A percentile compares a stretch with the other conserved stretches of the same genome.
phyloP scores from a whole-genome alignment of 2,888 invertebrate species.

The Linnaemya vulpina region DNA sequence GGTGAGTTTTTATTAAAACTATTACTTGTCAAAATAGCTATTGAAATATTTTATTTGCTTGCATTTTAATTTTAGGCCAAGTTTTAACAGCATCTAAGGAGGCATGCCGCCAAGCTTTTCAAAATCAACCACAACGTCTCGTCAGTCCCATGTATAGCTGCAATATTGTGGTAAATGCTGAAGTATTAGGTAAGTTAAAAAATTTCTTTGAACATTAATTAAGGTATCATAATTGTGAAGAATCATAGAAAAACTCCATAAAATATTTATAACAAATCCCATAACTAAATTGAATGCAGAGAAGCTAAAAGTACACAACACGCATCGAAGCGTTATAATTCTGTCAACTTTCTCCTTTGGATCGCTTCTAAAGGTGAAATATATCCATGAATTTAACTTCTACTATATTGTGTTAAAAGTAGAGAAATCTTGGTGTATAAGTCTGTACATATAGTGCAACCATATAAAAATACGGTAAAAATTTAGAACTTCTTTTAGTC shows the following conservation, averaged over 20 bases:
- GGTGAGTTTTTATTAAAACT: constrained; percentile 81
- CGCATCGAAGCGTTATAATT: too few species aligned
- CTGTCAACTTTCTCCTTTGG: too few species aligned
- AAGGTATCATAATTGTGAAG: background rate
- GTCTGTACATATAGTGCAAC: too few species aligned
- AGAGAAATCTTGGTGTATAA: too few species aligned
- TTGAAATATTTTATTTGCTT: background rate
- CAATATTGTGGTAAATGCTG: constrained; percentile 92
- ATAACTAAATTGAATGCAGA: too few species aligned
- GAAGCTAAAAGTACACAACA: too few species aligned
- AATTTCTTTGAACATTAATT: constrained; percentile 24
- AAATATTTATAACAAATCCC: too few species aligned
- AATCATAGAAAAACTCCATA: background rate
- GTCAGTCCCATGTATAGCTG: constrained; percentile 97
- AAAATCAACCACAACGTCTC: constrained; percentile 93
- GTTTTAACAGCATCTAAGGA: constrained; percentile 96
- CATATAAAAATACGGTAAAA: too few species aligned
- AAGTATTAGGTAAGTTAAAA: constrained; percentile 90
- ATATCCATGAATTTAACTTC: too few species aligned
- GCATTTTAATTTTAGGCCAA: constrained; percentile 86
- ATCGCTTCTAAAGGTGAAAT: too few species aligned
- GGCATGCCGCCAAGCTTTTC: constrained; percentile 93
- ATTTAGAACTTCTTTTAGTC: too few species aligned
- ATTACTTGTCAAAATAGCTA: background rate
- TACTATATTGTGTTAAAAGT: too few species aligned